Conservation (phyloP, 1,140 invertebrate genomes). For the Ceratina japonica region DNA sequence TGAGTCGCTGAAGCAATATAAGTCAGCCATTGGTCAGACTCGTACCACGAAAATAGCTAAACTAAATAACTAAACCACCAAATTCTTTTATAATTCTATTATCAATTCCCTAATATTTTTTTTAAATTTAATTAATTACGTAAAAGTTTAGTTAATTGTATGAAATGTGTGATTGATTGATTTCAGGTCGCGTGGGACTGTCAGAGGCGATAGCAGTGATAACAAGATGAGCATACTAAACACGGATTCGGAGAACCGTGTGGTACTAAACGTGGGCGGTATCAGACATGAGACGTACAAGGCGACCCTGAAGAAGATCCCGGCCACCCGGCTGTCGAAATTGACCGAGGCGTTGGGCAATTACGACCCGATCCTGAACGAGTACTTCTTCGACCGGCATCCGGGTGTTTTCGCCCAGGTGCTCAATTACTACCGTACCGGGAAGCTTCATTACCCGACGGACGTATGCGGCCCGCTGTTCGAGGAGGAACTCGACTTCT, state of each 20-base stretch:
- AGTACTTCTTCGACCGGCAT: constrained; percentile 99
- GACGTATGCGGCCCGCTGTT: constrained; percentile 99
- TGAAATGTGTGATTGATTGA: constrained; percentile 21
- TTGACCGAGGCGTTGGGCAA: constrained; percentile 95
- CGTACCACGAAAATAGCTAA: too few relatives aligned
- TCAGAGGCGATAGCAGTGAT: constrained; percentile 77
- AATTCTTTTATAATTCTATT: too few relatives aligned
- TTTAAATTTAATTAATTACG: too few relatives aligned
- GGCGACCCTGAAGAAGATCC: constrained; percentile 95
- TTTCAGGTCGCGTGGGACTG: constrained; percentile 70
- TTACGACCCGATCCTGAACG: constrained; percentile 97
- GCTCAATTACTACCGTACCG: constrained; percentile 95
- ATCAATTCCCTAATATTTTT: too few relatives aligned
- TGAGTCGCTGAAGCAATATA: too few relatives aligned
- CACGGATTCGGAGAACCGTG: constrained; percentile 85
- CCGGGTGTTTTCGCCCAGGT: constrained; percentile 98
- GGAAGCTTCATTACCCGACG: constrained; percentile 98
- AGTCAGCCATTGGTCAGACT: too few relatives aligned
- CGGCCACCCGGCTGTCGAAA: constrained; percentile 92
- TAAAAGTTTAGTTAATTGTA: too few relatives aligned
- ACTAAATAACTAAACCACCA: too few relatives aligned
- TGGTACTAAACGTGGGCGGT: constrained; percentile 98
- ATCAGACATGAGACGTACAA: constrained; percentile 98
- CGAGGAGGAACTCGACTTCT: constrained; percentile 98
- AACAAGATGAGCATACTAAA: constrained; percentile 76